Evolutionary conservation across 64 coral and sea anemone species (phyloP), one percentile per base, ranked within the genome.

Genomic region (Acropora tenuis): DNA sequence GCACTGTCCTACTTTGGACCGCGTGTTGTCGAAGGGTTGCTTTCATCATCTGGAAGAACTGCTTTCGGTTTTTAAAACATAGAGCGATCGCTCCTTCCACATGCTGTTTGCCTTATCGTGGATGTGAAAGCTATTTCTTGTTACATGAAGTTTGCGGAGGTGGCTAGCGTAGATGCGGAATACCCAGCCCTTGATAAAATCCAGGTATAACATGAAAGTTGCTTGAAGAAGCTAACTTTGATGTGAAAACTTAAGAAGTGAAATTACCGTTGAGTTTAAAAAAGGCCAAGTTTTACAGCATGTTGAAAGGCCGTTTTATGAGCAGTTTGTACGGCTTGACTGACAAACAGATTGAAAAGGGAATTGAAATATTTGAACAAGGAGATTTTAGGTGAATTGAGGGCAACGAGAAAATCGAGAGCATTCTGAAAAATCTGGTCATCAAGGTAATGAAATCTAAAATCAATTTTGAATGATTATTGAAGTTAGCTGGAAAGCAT

Each of bases 301-400:
- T 80, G 78, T 80, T 53, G 10, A 47, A 48, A 20, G 16, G 20
- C 41, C 78, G 78, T 8, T 80, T 41, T 20, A 58, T 80, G 18
- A 80, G 78, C 20, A 42, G 6, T 11, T 40, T 80, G 20, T 40
- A 55, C n/a, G 17, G 41, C 18, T 19, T 80, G 8, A 57, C 4
- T 49, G 78, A 80, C 3, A 5, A 80, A 9, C 48, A 80, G 40
- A 80, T 80, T 80, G 78, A 57, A 80, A 50, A 59, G 11, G 78
- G 78, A 58, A 80, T 80, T 57, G 50, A 57, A 10, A 50, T 55
- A 3, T 20, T 80, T 18, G 78, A 80, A 20, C 67, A 69, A 69
- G 67, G 67, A 69, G 67, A 69, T 2, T 69, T 69, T 17, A 17
- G 67, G 67, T 16, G 5, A 69, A 16, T 69, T 16, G n/a, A 69